These are phyloP conservation scores for Neosilurus mollespiculum DNA, from an alignment of 2,797 vertebrate species.

Conservation along the genomic window DNA sequence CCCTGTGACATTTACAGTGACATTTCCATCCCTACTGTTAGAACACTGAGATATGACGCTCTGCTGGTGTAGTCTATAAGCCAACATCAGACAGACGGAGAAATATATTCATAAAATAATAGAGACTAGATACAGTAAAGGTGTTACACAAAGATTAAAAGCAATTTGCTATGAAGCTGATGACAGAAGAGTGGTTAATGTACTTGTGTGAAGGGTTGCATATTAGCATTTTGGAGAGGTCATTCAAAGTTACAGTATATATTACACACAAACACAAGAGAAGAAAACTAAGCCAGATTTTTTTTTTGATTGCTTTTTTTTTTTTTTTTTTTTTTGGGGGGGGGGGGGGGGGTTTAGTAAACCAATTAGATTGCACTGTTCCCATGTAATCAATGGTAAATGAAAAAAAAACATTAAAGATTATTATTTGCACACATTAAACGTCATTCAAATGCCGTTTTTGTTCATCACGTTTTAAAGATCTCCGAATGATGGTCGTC, in stretches of 20 bases:
- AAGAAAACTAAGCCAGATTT: too few relatives aligned
- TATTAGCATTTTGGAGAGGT: background rate
- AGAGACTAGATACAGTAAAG: background rate
- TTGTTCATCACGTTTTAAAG: too few relatives aligned
- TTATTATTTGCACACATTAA: too few relatives aligned
- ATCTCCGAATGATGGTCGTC: too few relatives aligned
- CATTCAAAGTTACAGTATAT: too few relatives aligned
- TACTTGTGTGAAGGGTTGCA: background rate
- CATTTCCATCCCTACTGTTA: slow-evolving; percentile 21
- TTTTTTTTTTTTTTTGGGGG: too few relatives aligned
- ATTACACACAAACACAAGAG: background rate
- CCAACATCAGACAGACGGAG: background rate
- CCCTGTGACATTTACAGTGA: slow-evolving; percentile 10
- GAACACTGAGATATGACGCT: background rate
- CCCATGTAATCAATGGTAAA: too few relatives aligned
- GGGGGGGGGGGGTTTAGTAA: too few relatives aligned
- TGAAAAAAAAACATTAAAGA: too few relatives aligned
- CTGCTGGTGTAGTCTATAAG: background rate
- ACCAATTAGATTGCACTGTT: too few relatives aligned
- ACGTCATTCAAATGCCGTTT: too few relatives aligned
- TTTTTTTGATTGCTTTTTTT: too few relatives aligned
- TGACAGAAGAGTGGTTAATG: background rate
- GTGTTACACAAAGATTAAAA: background rate
- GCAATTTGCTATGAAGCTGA: background rate
- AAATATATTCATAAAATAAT: background rate